phyloP scores from a whole-genome alignment of 2,888 invertebrate genomes.

The Caenorhabditis zanzibari region DNA sequence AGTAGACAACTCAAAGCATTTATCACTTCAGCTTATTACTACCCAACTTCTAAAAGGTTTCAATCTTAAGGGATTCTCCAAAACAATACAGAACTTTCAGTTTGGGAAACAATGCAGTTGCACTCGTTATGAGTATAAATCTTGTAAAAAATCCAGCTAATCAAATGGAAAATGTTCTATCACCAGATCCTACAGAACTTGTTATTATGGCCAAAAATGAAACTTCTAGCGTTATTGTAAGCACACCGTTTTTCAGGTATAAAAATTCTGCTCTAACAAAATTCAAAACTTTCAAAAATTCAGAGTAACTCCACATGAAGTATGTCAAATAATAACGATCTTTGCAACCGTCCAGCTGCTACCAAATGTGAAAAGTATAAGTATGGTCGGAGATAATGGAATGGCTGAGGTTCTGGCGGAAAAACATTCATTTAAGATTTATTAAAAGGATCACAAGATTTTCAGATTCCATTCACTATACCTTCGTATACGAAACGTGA shows the following conservation, averaged over 20 bases:
- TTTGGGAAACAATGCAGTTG: slow-evolving; percentile 59
- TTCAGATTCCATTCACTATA: slow-evolving; percentile 66
- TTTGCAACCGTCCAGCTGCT: slow-evolving; percentile 61
- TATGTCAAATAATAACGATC: slow-evolving; percentile 65
- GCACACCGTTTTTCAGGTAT: slow-evolving; percentile 45
- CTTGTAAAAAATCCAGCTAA: slow-evolving; percentile 25
- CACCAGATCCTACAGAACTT: slow-evolving; percentile 41
- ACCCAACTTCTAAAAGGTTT: slow-evolving; percentile 54
- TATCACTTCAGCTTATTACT: slow-evolving; percentile 61
- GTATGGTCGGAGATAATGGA: slow-evolving; percentile 53
- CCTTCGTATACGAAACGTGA: slow-evolving; percentile 39
- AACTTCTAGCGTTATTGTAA: slow-evolving; percentile 46
- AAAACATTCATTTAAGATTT: neutral
- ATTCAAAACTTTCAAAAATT: neutral
- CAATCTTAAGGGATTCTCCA: neutral
- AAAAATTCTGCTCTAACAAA: neutral
- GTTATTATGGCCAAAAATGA: slow-evolving; percentile 41
- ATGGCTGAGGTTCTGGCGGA: slow-evolving; percentile 32
- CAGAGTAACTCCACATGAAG: slow-evolving; percentile 70
- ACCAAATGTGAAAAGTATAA: slow-evolving; percentile 56
- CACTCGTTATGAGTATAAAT: slow-evolving; percentile 56
- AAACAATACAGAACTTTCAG: neutral
- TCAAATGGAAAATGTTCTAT: slow-evolving; percentile 26
- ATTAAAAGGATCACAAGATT: slow-evolving; percentile 6
- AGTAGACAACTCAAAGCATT: slow-evolving; percentile 44